These are phyloP conservation scores for Heliothis virescens DNA, from an alignment of 1,140 invertebrate genomes.

Conservation along the genomic window DNA sequence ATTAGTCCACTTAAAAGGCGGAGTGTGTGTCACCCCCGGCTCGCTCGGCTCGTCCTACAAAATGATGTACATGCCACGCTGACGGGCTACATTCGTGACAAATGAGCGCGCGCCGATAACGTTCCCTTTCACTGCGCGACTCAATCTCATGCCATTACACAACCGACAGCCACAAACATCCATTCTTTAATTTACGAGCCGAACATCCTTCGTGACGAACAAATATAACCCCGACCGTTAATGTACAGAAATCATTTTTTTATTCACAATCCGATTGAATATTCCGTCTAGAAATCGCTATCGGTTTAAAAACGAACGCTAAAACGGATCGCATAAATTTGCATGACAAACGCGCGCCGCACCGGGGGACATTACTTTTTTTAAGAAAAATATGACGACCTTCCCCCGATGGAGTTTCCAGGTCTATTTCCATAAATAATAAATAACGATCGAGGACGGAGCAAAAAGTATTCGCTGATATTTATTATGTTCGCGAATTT, in stretches of 20 bases:
- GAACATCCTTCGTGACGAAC: conserved; percentile 68
- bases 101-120: conserved; percentile 7
- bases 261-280: conserved; percentile 73
- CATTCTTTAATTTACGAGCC: conserved; percentile 57
- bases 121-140: conserved; percentile 6
- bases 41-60: conserved; percentile 21
- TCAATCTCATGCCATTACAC: conserved; percentile 32
- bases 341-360: conserved; percentile 78
- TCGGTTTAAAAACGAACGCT: conserved; percentile 79
- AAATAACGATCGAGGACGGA: conserved; percentile 81
- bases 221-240: conserved; percentile 64
- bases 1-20: neutral
- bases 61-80: conserved; percentile 52
- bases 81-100: conserved; percentile 13
- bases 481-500: conserved; percentile 82
- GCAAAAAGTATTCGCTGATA: conserved; percentile 79
- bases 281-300: conserved; percentile 79
- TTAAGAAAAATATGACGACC: conserved; percentile 83
- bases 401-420: conserved; percentile 78
- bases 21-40: no score
- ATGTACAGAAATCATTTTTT: conserved; percentile 62
- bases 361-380: conserved; percentile 79
- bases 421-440: conserved; percentile 85
- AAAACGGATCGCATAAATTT: conserved; percentile 83
- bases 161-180: neutral